phyloP scores from a whole-genome alignment of 2,113 vertebrate species.

The Trematomus loennbergii region DNA sequence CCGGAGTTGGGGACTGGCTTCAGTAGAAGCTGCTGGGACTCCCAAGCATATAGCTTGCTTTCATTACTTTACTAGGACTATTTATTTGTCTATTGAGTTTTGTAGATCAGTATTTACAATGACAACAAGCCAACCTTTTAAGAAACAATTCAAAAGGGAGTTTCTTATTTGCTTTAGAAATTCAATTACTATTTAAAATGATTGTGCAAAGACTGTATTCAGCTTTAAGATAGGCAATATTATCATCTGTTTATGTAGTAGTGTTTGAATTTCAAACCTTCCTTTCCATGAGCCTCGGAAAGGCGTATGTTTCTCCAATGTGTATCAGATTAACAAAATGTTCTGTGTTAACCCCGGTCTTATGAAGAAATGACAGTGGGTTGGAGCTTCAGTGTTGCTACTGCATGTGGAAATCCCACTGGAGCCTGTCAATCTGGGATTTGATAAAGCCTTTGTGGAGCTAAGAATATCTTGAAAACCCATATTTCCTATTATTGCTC shows the following conservation, averaged over 20 bases:
- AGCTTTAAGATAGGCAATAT: background rate
- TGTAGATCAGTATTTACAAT: background rate
- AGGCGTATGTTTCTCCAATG: conserved; percentile 7
- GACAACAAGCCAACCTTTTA: background rate
- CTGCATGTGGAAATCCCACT: conserved; percentile 58
- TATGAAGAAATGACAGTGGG: conserved; percentile 30
- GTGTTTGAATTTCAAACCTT: conserved; percentile 11
- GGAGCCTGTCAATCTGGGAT: conserved; percentile 62
- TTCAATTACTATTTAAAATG: background rate
- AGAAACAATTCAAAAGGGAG: background rate
- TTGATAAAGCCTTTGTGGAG: conserved; percentile 60
- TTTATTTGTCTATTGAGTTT: background rate
- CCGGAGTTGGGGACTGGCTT: too few species aligned
- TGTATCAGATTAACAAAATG: conserved; percentile 25
- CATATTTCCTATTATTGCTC: conserved; percentile 57
- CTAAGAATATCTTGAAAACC: conserved; percentile 72
- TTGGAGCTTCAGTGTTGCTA: conserved; percentile 31
- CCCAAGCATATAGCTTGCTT: background rate
- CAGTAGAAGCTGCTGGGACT: too few species aligned
- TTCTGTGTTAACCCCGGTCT: conserved; percentile 18
- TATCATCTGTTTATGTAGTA: conserved; percentile 3
- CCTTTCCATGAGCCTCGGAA: background rate
- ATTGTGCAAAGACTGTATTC: background rate
- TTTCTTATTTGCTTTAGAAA: background rate
- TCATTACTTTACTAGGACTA: too few species aligned